Conservation (phyloP, 2,113 vertebrate genomes). For the Sebastes schlegelii region DNA sequence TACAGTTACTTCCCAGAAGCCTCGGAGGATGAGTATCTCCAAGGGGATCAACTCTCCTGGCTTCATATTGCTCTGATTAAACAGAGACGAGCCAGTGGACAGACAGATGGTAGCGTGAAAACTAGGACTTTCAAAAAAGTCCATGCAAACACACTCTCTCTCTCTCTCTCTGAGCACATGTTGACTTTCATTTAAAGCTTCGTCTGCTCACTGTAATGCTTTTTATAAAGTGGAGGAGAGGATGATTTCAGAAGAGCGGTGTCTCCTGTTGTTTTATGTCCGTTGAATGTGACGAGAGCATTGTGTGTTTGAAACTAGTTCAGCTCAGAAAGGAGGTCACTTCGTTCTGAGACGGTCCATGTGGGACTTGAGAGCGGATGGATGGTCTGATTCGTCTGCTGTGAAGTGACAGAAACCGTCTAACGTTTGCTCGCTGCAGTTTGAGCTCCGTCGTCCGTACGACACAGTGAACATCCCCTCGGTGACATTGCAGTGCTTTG, state of each 20-base stretch:
- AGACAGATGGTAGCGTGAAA: slow-evolving; percentile 66
- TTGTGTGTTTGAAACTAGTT: slow-evolving; percentile 75
- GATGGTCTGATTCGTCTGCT: slow-evolving; percentile 71
- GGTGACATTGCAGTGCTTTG: neutral
- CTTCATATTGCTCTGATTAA: slow-evolving; percentile 75
- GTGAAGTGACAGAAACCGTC: slow-evolving; percentile 51
- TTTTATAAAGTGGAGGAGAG: neutral
- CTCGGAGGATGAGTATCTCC: slow-evolving; percentile 59
- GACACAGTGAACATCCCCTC: slow-evolving; percentile 16
- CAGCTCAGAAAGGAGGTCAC: slow-evolving; percentile 77
- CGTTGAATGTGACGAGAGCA: slow-evolving; percentile 8
- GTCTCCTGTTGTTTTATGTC: slow-evolving; percentile 23
- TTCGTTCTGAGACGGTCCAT: slow-evolving; percentile 73
- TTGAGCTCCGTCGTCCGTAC: slow-evolving; percentile 22
- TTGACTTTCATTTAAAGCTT: slow-evolving; percentile 23
- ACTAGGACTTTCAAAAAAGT: slow-evolving; percentile 60
- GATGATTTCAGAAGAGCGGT: neutral
- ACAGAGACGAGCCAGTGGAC: slow-evolving; percentile 60
- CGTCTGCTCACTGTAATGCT: neutral
- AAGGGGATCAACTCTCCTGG: slow-evolving; percentile 64
- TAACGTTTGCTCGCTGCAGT: slow-evolving; percentile 29
- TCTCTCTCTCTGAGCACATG: neutral
- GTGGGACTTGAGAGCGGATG: slow-evolving; percentile 62
- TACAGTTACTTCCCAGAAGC: slow-evolving; percentile 56
- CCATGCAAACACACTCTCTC: slow-evolving; percentile 23